Evolutionary conservation across 2,113 vertebrate species (phyloP), one percentile per base, ranked within the genome.

Genomic region (Anoplopoma fimbria): DNA sequence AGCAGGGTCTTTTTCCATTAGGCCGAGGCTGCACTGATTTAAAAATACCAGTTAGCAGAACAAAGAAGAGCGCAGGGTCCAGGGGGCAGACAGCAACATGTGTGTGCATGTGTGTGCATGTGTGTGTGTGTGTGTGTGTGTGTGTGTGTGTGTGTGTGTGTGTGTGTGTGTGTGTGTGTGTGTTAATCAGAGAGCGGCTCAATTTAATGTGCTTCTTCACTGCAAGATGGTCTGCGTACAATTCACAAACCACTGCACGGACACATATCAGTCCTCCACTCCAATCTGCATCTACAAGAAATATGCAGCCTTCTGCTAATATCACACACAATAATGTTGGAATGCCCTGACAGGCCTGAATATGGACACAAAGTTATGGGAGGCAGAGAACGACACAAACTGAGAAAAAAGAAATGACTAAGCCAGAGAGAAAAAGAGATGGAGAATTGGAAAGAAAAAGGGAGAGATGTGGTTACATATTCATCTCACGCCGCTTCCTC

Each of bases 401-500:
- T 62, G 60, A 77, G 47, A 74, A 42, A 79, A 45, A 72, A 53
- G 73, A 4, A 13, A 27, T 27, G 53, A 25, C 7, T 23, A 51
- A 57, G 55, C 77, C 4, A 62, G 19, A 53, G 23, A 51, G 57
- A 79, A 6, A 36, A 57, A 74, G 45, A 58, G 47, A 9, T 51
- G n/a, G 25, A 79, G 51, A 55, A 27, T 2, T 47, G 12, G 0
- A 64, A n/a, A 84, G 61, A 80, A 51, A 69, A 64, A 64, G 77
- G 21, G 58, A 61, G 40, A 73, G 74, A 87, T 90, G 84, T 49
- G 25, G 83, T 92, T 92, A 89, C 89, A 89, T 81, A 72, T 86
- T 86, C 69, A 87, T 91, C 85, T 86, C 82, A 89, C 70, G 65
- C 74, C 23, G 84, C 83, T 93, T 91, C 86, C 80, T 89, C 78